These are phyloP conservation scores for Ispidina lecontei DNA, from an alignment of 2,797 vertebrate species.

Conservation along the genomic window DNA sequence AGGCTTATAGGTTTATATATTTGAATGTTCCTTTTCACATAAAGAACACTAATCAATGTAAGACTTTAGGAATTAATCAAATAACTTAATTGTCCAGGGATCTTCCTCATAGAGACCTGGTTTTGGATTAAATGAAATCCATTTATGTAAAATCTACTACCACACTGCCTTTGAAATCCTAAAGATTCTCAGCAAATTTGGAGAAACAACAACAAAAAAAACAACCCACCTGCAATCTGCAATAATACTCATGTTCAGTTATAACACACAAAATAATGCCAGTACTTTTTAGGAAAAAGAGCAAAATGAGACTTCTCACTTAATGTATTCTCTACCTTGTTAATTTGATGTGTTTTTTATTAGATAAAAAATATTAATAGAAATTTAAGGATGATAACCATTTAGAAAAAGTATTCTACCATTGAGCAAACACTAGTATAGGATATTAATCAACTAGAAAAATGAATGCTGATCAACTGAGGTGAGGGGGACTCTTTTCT, in stretches of 20 bases:
- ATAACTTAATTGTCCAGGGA: background rate
- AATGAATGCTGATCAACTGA: background rate
- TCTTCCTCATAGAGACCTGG: background rate
- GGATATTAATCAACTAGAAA: background rate
- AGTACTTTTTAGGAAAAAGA: background rate
- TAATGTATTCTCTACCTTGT: background rate
- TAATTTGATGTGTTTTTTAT: background rate
- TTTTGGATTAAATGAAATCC: background rate
- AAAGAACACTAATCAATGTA: background rate
- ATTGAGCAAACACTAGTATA: background rate
- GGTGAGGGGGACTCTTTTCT: background rate
- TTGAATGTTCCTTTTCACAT: background rate
- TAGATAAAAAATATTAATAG: background rate
- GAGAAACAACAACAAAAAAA: background rate
- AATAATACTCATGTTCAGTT: background rate
- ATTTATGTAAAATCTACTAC: background rate
- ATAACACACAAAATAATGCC: background rate
- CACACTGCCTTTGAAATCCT: background rate
- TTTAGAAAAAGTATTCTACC: background rate
- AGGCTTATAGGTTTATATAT: background rate
- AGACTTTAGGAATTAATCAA: background rate
- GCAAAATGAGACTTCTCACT: background rate
- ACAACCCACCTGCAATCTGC: background rate
- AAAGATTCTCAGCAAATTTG: background rate
- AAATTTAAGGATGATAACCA: background rate